Conservation (phyloP, 2,113 vertebrate species). For the Strigops habroptila region DNA sequence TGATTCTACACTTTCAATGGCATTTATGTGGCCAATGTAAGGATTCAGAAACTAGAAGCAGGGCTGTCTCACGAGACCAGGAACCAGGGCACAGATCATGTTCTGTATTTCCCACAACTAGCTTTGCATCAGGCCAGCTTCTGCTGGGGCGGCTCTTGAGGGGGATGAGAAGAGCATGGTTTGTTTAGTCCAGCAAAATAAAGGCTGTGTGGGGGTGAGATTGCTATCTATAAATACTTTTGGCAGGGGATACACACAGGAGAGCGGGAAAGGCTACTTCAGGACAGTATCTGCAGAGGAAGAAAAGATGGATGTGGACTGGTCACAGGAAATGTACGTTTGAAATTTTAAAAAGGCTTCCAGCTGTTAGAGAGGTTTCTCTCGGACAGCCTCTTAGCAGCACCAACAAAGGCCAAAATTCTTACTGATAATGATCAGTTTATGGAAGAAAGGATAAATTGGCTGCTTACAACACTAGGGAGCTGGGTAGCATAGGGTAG, state of each 20-base stretch:
- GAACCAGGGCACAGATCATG: neutral
- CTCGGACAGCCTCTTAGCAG: neutral
- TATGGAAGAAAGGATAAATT: neutral
- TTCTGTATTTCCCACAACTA: neutral
- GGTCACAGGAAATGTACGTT: neutral
- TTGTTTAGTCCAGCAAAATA: constrained; percentile 4
- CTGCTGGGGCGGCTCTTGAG: rapidly evolving
- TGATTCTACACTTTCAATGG: neutral
- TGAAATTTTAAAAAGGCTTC: neutral
- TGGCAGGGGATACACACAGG: neutral
- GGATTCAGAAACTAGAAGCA: neutral
- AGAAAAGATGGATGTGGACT: neutral
- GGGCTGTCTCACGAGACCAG: neutral
- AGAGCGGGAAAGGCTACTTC: neutral
- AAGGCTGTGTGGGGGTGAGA: neutral
- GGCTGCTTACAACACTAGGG: neutral
- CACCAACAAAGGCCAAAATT: neutral
- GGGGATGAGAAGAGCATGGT: neutral
- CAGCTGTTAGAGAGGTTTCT: constrained; percentile 1
- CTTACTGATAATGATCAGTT: neutral
- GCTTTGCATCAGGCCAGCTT: neutral
- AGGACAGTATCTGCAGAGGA: neutral
- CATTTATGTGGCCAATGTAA: neutral
- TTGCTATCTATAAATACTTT: constrained; percentile 31
- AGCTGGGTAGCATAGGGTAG: neutral